Evolutionary conservation across 2,888 invertebrate genomes (phyloP).

Genomic region (Drosophila phalerata): DNA sequence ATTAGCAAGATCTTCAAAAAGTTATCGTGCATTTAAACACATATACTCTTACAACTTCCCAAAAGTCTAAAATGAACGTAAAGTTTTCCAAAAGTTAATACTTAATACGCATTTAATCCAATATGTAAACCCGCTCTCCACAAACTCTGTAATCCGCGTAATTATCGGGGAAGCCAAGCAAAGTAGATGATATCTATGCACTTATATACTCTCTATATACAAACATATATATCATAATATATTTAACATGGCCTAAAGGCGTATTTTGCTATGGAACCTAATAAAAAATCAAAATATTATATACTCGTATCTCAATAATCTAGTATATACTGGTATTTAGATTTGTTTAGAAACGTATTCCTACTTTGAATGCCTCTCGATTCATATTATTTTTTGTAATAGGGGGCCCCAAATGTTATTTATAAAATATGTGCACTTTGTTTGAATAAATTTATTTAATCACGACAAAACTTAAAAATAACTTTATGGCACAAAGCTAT

Average conservation of each 20-base stretch:
- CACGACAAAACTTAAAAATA: slow-evolving; percentile 31
- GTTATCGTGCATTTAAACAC: slow-evolving; percentile 69
- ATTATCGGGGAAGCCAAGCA: slow-evolving; percentile 38
- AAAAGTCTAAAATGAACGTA: slow-evolving; percentile 29
- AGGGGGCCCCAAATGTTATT: slow-evolving; percentile 58
- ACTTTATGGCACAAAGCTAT: slow-evolving; percentile 40
- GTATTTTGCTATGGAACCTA: slow-evolving; percentile 24
- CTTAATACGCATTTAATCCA: slow-evolving; percentile 51
- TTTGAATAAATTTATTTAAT: slow-evolving; percentile 55
- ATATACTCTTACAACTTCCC: slow-evolving; percentile 54
- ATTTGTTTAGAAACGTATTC: slow-evolving; percentile 41
- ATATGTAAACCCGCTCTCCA: slow-evolving; percentile 32
- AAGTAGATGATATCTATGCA: slow-evolving; percentile 39
- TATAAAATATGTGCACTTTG: slow-evolving; percentile 72
- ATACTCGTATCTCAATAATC: slow-evolving; percentile 22
- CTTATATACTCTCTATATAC: slow-evolving; percentile 19
- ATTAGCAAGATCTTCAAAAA: slow-evolving; percentile 31
- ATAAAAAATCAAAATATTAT: slow-evolving; percentile 51
- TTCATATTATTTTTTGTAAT: slow-evolving; percentile 20
- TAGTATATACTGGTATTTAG: slow-evolving; percentile 24
- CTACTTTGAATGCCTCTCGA: slow-evolving; percentile 33
- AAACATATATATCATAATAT: slow-evolving; percentile 11
- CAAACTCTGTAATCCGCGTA: slow-evolving; percentile 43
- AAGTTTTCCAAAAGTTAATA: slow-evolving; percentile 56
- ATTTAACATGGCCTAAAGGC: slow-evolving; percentile 26